These are phyloP conservation scores for Psittacula derbiana DNA, from an alignment of 2,797 vertebrate species.

Conservation along the genomic window DNA sequence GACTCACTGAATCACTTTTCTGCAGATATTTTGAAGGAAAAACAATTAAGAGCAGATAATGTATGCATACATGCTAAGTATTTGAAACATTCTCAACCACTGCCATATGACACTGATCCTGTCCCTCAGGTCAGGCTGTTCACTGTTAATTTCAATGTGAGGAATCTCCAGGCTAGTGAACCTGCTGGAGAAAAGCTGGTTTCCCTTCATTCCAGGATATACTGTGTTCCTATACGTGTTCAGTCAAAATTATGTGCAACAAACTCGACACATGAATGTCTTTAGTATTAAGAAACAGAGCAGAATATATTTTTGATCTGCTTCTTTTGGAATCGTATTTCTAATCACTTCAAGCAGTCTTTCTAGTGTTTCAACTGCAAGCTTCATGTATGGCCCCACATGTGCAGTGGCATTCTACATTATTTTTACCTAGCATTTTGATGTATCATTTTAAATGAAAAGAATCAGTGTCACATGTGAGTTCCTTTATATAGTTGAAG, in stretches of 20 bases:
- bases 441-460: neutral
- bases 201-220: neutral
- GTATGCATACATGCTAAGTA: neutral
- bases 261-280: neutral
- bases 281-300: neutral
- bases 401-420: neutral
- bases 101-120: neutral
- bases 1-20: neutral
- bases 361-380: neutral
- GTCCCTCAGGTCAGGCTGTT: neutral
- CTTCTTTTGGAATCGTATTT: neutral
- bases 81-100: neutral
- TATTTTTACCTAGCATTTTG: neutral
- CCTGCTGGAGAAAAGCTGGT: neutral
- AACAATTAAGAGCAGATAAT: neutral
- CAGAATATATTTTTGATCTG: neutral
- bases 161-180: neutral
- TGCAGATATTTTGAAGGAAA: neutral
- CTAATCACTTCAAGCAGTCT: neutral
- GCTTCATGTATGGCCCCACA: neutral
- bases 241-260: neutral
- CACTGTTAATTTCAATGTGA: neutral
- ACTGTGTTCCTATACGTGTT: neutral
- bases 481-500: neutral
- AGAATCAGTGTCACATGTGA: neutral